phyloP scores from a whole-genome alignment of 2,113 vertebrate genomes.

The Psammodynastes pulverulentus region DNA sequence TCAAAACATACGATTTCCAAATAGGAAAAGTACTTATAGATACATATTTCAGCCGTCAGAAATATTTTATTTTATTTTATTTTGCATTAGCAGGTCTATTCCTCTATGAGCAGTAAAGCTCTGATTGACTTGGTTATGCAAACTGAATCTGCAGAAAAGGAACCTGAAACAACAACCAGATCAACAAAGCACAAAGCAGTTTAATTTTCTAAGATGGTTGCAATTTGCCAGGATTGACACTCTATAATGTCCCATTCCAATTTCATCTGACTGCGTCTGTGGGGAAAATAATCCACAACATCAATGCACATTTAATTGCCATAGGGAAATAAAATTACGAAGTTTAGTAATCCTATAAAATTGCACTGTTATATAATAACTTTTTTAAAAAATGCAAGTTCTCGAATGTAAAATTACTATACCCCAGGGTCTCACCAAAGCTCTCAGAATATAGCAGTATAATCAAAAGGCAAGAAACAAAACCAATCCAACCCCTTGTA shows the following conservation, averaged over 20 bases:
- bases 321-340: slow-evolving; percentile 73
- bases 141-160: slow-evolving; percentile 67
- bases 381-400: slow-evolving; percentile 65
- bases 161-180: slow-evolving; percentile 34
- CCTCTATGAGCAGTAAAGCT: slow-evolving; percentile 58
- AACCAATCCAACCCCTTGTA: slow-evolving; percentile 36
- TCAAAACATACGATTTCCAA: slow-evolving; percentile 49
- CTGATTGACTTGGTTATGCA: slow-evolving; percentile 68
- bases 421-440: slow-evolving; percentile 61
- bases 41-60: background rate
- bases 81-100: slow-evolving; percentile 60
- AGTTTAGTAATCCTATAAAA: slow-evolving; percentile 74
- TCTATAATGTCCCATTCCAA: slow-evolving; percentile 56
- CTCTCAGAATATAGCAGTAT: slow-evolving; percentile 67
- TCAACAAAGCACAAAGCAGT: background rate
- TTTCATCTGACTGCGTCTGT: slow-evolving; percentile 65
- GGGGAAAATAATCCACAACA: slow-evolving; percentile 63
- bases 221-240: slow-evolving; percentile 49
- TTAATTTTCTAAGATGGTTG: slow-evolving; percentile 63
- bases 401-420: slow-evolving; percentile 73
- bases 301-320: slow-evolving; percentile 71
- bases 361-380: slow-evolving; percentile 69
- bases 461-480: slow-evolving; percentile 63
- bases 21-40: slow-evolving; percentile 39
- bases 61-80: slow-evolving; percentile 17